These are phyloP conservation scores for Atrichornis clamosus DNA, from an alignment of 2,113 vertebrate genomes.

Conservation along the genomic window DNA sequence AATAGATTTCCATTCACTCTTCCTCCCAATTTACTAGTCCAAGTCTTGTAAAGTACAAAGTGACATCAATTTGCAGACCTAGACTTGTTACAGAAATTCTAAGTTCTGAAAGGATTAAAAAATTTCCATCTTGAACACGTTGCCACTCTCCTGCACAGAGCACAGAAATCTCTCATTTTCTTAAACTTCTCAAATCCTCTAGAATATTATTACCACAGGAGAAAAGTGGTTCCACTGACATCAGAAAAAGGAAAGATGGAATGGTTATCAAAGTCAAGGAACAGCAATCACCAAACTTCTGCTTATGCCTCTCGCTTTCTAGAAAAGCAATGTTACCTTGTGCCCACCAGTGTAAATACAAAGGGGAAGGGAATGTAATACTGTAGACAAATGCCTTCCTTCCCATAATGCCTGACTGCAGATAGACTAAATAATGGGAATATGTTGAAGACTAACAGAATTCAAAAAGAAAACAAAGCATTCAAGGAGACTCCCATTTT, in stretches of 20 bases:
- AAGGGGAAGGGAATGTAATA: not conserved
- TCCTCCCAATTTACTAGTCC: not conserved
- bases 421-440: not conserved
- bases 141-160: not conserved
- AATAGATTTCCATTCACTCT: not conserved
- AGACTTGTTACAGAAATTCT: not conserved
- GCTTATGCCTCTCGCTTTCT: not conserved
- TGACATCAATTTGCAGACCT: not conserved
- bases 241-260: not conserved
- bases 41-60: not conserved
- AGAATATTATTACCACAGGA: not conserved
- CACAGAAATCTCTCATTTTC: not conserved
- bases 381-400: not conserved
- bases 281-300: not conserved
- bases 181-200: not conserved
- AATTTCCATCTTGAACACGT: not conserved
- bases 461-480: not conserved
- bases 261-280: not conserved
- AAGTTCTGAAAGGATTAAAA: not conserved
- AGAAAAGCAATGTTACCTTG: not conserved
- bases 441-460: not conserved
- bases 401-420: fast-evolving
- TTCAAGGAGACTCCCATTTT: not conserved
- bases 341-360: not conserved
- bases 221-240: not conserved